Base-by-base conservation (phyloP, 2,888 invertebrate genomes). In the Temnothorax unifasciatus region DNA sequence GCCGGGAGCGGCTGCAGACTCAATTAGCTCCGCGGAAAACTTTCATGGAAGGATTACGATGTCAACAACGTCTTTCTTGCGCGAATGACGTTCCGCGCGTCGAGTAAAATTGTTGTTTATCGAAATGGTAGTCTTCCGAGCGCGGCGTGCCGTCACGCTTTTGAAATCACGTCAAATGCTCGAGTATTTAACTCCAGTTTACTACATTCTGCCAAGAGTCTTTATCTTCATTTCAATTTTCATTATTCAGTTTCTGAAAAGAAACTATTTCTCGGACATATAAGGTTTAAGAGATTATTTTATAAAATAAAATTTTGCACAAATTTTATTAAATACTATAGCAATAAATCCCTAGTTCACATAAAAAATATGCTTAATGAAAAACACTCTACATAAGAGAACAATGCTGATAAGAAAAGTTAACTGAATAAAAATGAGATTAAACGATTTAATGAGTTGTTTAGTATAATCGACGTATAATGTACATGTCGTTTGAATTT, bases 11-110 rank as follows among this genome's bases (percentile, higher is more conserved):
- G 66, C 61, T 59, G 85, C 85, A 88, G 92, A 92, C 92, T 92
- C 92, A 92, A 92, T 92, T 92, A 92, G 89, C 90, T 85, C 88
- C 85, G 88, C 84, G 88, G 90, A 91, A 91, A 92, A 92, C 90
- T 91, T 92, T 92, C 87, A 87, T 82, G 87, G 84, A 81, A 79
- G 89, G 89, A 92, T 92, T 91, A 92, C 90, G 87, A 87, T 90
- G 92, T 92, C 92, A 92, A 92, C 92, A 92, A 90, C 92, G 90
- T 90, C 82, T 85, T 88, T 83, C 88, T 75, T 82, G 85, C 59
- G 79, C 85, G 66, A 89, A 68, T 85, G 82, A 83, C 85, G 83
- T 84, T 88, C 76, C 79, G 84, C 79, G 61, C 57, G 83, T 61
- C 81, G 41, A 47, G 71, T 83, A 74, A 87, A 88, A 89, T 88